phyloP scores from a whole-genome alignment of 1,140 invertebrate species.

The Thrips palmi region DNA sequence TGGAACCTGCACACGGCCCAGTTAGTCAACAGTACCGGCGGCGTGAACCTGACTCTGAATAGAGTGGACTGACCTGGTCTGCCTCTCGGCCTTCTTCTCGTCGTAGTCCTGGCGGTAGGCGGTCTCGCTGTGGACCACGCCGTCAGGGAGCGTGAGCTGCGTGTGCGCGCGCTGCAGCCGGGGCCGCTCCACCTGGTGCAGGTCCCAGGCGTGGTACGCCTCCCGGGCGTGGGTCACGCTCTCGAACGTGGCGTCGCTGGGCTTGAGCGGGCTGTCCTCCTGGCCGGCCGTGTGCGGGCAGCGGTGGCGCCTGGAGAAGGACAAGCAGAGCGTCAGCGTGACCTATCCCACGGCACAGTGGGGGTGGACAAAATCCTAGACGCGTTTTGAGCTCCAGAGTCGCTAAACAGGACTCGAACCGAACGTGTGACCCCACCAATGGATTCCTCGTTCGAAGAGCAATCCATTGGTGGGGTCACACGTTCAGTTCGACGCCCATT shows the following conservation, averaged over 20 bases:
- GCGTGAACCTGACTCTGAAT: not conserved
- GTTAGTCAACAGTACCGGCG: not conserved
- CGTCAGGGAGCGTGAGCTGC: constrained; percentile 20
- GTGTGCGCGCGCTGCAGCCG: constrained; percentile 18
- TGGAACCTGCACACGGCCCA: constrained; percentile 14
- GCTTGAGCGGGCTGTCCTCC: constrained; percentile 19
- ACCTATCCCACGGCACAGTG: constrained; percentile 3
- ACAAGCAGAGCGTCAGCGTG: constrained; percentile 11
- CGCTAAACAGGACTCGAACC: too few relatives aligned
- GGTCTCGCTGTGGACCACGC: constrained; percentile 30
- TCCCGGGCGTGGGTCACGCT: constrained; percentile 16
- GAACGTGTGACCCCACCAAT: too few relatives aligned
- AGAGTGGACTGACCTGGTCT: constrained; percentile 18
- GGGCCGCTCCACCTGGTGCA: constrained; percentile 18
- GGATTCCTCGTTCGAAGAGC: too few relatives aligned
- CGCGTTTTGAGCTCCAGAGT: too few relatives aligned
- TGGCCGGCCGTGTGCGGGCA: constrained; percentile 26
- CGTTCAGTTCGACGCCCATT: too few relatives aligned
- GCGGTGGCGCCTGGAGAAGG: constrained; percentile 27
- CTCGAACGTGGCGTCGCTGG: constrained; percentile 10
- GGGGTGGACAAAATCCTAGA: too few relatives aligned
- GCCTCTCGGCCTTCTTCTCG: constrained; percentile 35
- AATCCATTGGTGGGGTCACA: too few relatives aligned
- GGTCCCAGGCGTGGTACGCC: constrained; percentile 16
- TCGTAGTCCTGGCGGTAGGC: constrained; percentile 45